Evolutionary conservation across 2,888 invertebrate species (phyloP).

Genomic region (Amphipyra berbera): DNA sequence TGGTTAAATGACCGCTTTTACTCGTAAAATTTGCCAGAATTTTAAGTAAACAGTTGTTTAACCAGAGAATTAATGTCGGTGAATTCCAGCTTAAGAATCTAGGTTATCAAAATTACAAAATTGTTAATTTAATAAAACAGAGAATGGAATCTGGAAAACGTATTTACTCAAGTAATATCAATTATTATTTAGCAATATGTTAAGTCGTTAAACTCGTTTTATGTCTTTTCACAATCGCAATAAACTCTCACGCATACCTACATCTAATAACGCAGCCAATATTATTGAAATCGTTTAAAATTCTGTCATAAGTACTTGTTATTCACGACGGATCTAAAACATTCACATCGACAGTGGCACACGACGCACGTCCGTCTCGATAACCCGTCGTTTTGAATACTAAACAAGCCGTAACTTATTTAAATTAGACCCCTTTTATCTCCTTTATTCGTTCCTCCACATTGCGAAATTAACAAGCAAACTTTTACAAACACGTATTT

Average conservation of each 20-base stretch:
- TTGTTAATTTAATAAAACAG: too few species aligned
- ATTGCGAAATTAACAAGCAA: constrained; percentile 10
- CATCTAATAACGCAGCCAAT: constrained; percentile 47
- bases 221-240: constrained; percentile 48
- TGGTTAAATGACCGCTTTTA: too few species aligned
- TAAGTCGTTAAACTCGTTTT: background rate
- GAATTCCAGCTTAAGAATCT: too few species aligned
- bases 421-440: constrained; percentile 25
- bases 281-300: constrained; percentile 65
- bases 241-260: constrained; percentile 56
- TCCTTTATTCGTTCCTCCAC: constrained; percentile 3
- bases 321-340: constrained; percentile 73
- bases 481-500: constrained; percentile 13
- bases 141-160: background rate
- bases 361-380: constrained; percentile 83
- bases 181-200: background rate
- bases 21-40: too few species aligned
- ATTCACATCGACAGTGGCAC: constrained; percentile 80
- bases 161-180: background rate
- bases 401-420: constrained; percentile 56
- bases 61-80: too few species aligned
- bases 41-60: too few species aligned
- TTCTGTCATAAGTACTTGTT: constrained; percentile 65
- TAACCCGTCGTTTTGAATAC: constrained; percentile 75
- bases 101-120: too few species aligned